phyloP scores from a whole-genome alignment of 2,113 vertebrate species.

The Zapornia atra region DNA sequence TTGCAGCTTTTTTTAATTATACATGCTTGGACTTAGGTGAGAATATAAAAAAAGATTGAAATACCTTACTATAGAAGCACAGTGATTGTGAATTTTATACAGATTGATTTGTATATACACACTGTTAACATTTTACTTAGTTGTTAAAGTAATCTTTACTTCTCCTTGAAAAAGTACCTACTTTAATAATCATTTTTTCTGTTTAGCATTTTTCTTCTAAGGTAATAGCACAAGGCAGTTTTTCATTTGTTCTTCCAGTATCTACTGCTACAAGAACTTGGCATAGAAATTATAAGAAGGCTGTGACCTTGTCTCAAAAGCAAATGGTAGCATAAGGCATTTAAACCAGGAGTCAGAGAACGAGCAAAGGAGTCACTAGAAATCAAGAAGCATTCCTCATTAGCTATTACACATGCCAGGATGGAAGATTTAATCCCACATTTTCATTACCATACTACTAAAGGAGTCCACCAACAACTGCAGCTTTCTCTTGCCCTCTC shows the following conservation, averaged over 20 bases:
- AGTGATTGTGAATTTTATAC: not conserved
- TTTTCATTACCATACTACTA: not conserved
- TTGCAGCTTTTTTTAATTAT: not conserved
- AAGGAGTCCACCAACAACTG: not conserved
- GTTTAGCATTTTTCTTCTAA: not conserved
- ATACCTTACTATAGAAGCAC: not conserved
- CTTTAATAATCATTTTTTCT: not conserved
- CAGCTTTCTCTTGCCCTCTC: not conserved
- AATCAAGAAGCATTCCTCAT: not conserved
- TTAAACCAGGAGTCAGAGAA: not conserved
- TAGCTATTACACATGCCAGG: not conserved
- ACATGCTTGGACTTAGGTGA: not conserved
- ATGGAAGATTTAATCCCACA: not conserved
- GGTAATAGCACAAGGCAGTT: not conserved
- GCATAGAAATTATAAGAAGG: not conserved
- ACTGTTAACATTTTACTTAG: not conserved
- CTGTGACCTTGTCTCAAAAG: not conserved
- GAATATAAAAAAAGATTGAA: not conserved
- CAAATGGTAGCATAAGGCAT: not conserved
- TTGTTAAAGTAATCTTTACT: not conserved
- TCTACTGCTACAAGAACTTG: not conserved
- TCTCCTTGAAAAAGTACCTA: not conserved
- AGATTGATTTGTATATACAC: not conserved
- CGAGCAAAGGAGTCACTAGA: not conserved
- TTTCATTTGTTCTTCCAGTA: not conserved